Evolutionary conservation across 2,113 vertebrate species (phyloP), one percentile per base, ranked within the genome.

Genomic region (Aix galericulata): DNA sequence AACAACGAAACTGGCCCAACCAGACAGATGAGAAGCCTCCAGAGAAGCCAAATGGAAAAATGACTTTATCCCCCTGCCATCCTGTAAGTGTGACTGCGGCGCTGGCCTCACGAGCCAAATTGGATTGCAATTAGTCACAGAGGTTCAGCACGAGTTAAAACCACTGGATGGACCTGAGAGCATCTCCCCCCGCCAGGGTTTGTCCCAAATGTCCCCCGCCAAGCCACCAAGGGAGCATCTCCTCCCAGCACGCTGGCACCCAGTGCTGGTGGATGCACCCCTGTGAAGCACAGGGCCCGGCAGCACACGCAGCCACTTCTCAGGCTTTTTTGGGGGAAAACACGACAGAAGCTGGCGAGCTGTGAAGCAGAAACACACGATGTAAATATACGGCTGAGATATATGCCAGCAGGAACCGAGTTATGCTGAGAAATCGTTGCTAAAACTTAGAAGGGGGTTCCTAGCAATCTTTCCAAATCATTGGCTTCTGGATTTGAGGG

Each of bases 201-300:
- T 27, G 38, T 29, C 38, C 38, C 26, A 40, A 17, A 0, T 72
- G 60, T 66, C 84, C 71, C 17, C 0, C 0, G 40, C 25, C 3
- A 6, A 42, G 60, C 7, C 76, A 55, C 0, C 3, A 58, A 53
- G 78, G 66, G 11, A 89, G 13, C 52, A 46, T 5, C 60, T 83
- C 27, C 20, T 12, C 66, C 48, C 20, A 3, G 2, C 13, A 5
- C 31, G 40, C 29, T 81, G 23, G 29, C 68, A 66, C 34, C 58
- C 34, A 31, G 18, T 29, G 38, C 34, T 2, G 2, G 46, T 21
- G 42, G 36, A 32, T 13, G 46, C 36, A 53, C 36, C 31, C 59
- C 55, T 5, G 9, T 2, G 4, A 55, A 75, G 50, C 53, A 76
- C 0, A 0, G 17, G 23, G 36, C 15, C 36, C 13, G 2, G 4